A percentile compares a stretch with the other conserved stretches of the same genome.
Evolutionary conservation across 2,888 invertebrate species (phyloP).

Genomic region (Mimachlamys varia): DNA sequence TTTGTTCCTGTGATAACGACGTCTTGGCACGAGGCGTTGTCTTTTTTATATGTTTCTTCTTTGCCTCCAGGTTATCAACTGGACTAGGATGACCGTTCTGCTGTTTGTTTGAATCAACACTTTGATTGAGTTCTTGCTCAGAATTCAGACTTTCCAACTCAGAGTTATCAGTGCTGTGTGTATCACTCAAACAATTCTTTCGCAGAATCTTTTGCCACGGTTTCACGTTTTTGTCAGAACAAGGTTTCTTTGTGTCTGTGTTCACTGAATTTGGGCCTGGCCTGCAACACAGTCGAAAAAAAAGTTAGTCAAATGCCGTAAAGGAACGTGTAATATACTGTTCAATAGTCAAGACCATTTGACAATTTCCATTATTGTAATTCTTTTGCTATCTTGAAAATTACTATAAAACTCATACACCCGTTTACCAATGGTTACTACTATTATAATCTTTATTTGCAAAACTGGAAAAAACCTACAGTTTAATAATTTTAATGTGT

Average conservation of each 20-base stretch:
- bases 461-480: too few species aligned
- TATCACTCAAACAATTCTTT: conserved; percentile 3
- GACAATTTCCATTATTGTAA: too few species aligned
- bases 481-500: too few species aligned
- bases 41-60: neutral
- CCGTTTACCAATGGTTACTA: too few species aligned
- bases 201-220: conserved; percentile 11
- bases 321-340: too few species aligned
- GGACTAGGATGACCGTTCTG: neutral
- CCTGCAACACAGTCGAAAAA: neutral
- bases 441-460: too few species aligned
- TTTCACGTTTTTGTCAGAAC: neutral
- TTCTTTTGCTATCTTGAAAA: too few species aligned
- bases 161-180: neutral
- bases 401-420: too few species aligned
- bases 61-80: neutral
- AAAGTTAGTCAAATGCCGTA: too few species aligned
- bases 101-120: neutral
- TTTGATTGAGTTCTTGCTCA: neutral
- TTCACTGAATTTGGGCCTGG: neutral
- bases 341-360: too few species aligned
- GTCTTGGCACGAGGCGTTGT: neutral
- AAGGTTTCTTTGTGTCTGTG: neutral
- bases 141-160: neutral
- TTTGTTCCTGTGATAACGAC: neutral